Conservation (phyloP, 2,888 invertebrate species). For the Watsonalla binaria region DNA sequence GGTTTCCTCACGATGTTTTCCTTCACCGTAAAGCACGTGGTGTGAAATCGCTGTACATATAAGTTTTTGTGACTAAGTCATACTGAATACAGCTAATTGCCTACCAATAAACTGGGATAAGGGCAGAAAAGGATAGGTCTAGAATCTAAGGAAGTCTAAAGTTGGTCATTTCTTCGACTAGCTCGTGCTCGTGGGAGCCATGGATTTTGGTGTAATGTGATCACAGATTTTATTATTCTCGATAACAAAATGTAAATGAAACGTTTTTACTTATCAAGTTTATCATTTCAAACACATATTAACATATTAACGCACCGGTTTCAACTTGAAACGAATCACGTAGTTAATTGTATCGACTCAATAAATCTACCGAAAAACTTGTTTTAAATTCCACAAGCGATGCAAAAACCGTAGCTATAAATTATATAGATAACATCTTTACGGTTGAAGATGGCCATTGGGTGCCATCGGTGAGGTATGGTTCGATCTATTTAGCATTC, state of each 20-base stretch:
- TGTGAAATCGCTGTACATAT: too few species aligned
- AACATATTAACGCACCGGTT: neutral
- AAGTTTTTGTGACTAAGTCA: too few species aligned
- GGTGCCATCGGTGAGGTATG: neutral
- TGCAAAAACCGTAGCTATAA: neutral
- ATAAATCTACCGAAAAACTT: constrained; percentile 21
- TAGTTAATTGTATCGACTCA: constrained; percentile 29
- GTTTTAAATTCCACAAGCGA: constrained; percentile 10
- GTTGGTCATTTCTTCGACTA: too few species aligned
- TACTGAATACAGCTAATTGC: too few species aligned
- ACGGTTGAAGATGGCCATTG: neutral
- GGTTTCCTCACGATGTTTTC: too few species aligned
- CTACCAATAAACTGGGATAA: neutral
- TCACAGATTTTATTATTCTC: neutral
- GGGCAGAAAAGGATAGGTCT: neutral
- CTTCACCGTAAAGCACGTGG: too few species aligned
- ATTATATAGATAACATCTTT: neutral
- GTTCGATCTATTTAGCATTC: neutral
- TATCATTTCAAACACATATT: neutral
- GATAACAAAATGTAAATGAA: neutral
- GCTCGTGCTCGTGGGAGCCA: too few species aligned
- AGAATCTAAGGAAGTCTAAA: neutral
- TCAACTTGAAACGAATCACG: constrained; percentile 27
- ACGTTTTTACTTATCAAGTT: neutral
- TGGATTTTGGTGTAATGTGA: too few species aligned